Conservation (phyloP, 1,140 invertebrate genomes). For the Halesus radiatus region DNA sequence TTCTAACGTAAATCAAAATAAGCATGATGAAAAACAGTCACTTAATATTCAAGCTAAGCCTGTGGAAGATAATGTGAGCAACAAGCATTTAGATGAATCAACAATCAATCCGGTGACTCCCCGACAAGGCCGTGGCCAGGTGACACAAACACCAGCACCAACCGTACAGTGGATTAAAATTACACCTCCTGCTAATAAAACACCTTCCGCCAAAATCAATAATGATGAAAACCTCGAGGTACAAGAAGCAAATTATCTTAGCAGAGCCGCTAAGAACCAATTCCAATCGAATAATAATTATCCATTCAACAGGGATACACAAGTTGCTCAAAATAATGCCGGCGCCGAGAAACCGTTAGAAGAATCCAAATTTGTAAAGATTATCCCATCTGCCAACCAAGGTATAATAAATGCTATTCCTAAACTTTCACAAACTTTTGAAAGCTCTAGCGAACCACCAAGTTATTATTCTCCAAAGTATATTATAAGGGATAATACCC, state of each 20-base stretch:
- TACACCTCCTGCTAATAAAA: background rate
- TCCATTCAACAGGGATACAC: no score
- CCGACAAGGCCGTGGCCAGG: background rate
- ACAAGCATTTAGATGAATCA: background rate
- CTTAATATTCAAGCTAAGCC: background rate
- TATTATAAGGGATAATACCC: no score
- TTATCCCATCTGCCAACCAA: background rate
- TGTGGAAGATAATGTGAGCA: no score
- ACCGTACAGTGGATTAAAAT: slow-evolving; percentile 27
- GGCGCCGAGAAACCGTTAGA: background rate
- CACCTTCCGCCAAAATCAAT: background rate
- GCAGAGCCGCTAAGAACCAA: background rate
- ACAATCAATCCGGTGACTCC: background rate
- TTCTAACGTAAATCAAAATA: background rate
- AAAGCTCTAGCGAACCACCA: no score
- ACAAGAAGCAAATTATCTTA: slow-evolving; percentile 21
- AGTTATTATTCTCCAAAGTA: no score
- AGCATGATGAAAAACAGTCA: background rate
- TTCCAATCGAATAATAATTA: background rate
- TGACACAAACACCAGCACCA: background rate
- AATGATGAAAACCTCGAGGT: slow-evolving; percentile 9
- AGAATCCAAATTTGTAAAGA: background rate
- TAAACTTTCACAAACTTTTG: background rate
- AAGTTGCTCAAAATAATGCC: background rate
- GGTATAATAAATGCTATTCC: no score